Conservation (phyloP, 2,113 vertebrate genomes). For the Pipa parva region DNA sequence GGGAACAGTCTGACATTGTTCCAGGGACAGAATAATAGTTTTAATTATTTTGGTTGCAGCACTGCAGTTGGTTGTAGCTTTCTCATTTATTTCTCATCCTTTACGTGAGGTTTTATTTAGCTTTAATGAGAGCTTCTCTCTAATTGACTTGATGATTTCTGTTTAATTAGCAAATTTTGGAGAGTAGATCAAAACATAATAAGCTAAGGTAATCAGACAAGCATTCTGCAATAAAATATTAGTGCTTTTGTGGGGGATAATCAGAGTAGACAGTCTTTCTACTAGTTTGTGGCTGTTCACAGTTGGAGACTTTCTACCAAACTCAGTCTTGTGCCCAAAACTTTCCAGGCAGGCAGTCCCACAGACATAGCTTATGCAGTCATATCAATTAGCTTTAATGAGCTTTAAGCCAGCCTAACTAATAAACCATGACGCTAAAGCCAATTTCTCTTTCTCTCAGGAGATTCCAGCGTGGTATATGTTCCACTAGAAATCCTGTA, state of each 20-base stretch:
- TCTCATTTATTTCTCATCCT: constrained; percentile 45
- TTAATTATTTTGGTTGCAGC: constrained; percentile 14
- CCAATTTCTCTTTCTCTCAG: constrained; percentile 31
- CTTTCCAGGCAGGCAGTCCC: constrained; percentile 45
- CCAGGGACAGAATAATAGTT: constrained; percentile 7
- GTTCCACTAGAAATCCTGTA: neutral
- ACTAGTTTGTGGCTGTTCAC: constrained; percentile 53
- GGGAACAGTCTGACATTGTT: neutral
- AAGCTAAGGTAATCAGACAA: constrained; percentile 63
- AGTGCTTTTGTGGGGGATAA: constrained; percentile 58
- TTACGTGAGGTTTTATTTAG: constrained; percentile 43
- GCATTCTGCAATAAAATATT: constrained; percentile 57
- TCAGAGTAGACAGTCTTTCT: constrained; percentile 58
- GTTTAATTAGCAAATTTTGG: constrained; percentile 69
- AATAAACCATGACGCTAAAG: constrained; percentile 26
- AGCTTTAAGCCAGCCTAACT: constrained; percentile 47
- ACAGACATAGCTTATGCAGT: constrained; percentile 41
- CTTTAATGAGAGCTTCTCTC: constrained; percentile 60
- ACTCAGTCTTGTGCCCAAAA: constrained; percentile 44
- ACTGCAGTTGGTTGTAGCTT: constrained; percentile 51
- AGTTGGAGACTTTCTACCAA: constrained; percentile 50
- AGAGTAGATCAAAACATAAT: constrained; percentile 58
- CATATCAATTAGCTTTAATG: constrained; percentile 50
- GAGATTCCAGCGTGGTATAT: constrained; percentile 37
- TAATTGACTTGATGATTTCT: constrained; percentile 67